Evolutionary conservation across 2,113 vertebrate species (phyloP).

Genomic region (Nothobranchius furzeri): DNA sequence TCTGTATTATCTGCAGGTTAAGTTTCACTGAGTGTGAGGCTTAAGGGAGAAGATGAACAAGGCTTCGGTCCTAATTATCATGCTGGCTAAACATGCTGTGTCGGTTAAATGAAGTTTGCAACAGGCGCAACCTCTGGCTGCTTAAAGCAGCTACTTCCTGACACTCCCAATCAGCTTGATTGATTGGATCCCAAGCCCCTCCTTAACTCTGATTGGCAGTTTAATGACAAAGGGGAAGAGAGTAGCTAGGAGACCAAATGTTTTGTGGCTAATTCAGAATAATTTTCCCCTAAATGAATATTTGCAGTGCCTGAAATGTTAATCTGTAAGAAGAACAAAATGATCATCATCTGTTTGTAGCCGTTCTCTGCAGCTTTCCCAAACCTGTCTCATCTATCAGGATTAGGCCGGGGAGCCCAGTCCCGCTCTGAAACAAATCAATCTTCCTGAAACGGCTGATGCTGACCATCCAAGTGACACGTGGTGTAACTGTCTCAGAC

Average conservation of each 20-base stretch:
- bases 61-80: conserved; percentile 69
- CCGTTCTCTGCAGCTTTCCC: conserved; percentile 35
- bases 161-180: conserved; percentile 82
- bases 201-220: conserved; percentile 75
- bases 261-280: conserved; percentile 52
- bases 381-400: conserved; percentile 65
- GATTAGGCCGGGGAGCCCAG: conserved; percentile 60
- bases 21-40: conserved; percentile 22
- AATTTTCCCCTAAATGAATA: conserved; percentile 24
- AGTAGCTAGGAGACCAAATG: conserved; percentile 39
- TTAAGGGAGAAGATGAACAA: conserved; percentile 54
- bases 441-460: conserved; percentile 34
- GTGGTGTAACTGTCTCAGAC: conserved; percentile 51
- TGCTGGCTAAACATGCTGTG: conserved; percentile 70
- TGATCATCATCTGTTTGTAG: conserved; percentile 50
- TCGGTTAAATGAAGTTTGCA: conserved; percentile 72
- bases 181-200: conserved; percentile 72
- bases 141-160: conserved; percentile 79
- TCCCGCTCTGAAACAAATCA: conserved; percentile 56
- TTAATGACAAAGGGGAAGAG: conserved; percentile 70
- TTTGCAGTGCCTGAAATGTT: conserved; percentile 23
- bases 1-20: conserved; percentile 19
- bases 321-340: conserved; percentile 42
- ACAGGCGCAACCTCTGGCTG: conserved; percentile 71
- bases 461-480: conserved; percentile 45